phyloP scores from a whole-genome alignment of 2,888 invertebrate genomes.

The Microchrysa polita region DNA sequence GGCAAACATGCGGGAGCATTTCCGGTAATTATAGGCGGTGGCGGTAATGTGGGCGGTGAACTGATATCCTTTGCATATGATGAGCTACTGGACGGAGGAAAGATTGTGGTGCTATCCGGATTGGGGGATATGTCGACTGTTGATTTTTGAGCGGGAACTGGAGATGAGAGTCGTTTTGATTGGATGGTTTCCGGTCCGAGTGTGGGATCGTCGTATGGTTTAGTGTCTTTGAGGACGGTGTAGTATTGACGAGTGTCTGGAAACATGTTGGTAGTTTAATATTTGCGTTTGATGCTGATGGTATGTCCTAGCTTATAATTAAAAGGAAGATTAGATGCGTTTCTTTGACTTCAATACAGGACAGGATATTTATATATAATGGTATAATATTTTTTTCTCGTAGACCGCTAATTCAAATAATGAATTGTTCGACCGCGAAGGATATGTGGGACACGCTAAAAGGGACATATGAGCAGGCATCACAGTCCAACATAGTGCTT shows the following conservation, averaged over 20 bases:
- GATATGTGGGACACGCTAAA: no score
- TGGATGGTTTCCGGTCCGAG: neutral
- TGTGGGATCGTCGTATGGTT: slow-evolving; percentile 30
- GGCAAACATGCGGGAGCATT: slow-evolving; percentile 29
- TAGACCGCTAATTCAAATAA: no score
- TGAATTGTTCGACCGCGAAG: no score
- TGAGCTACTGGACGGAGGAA: slow-evolving; percentile 16
- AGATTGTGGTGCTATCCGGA: slow-evolving; percentile 38
- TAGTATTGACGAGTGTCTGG: slow-evolving; percentile 55
- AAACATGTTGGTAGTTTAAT: slow-evolving; percentile 35
- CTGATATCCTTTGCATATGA: slow-evolving; percentile 27
- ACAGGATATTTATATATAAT: no score
- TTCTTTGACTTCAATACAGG: no score
- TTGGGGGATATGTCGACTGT: slow-evolving; percentile 17
- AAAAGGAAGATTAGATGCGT: neutral
- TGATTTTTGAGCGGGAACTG: slow-evolving; percentile 15
- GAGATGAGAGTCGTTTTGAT: slow-evolving; percentile 46
- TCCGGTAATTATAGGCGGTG: slow-evolving; percentile 43
- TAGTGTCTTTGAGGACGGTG: slow-evolving; percentile 54
- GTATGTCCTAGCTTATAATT: neutral
- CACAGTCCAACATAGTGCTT: no score
- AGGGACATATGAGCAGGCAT: no score
- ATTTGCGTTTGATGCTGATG: neutral
- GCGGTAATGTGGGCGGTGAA: slow-evolving; percentile 8
- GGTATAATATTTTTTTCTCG: no score